Conservation (phyloP, 2,888 invertebrate genomes). For the Eurois occulta region DNA sequence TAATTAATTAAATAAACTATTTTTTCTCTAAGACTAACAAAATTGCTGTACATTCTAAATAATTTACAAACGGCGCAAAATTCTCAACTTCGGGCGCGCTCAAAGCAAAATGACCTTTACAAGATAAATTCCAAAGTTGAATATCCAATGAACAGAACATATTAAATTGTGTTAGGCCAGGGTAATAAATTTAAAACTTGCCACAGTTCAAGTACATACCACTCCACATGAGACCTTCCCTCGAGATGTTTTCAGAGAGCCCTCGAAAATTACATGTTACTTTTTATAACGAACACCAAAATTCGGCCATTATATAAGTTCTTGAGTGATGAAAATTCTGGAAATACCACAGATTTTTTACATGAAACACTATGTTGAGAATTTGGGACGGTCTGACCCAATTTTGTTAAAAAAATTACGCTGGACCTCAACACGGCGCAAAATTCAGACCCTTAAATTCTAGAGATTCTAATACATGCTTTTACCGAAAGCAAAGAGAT, state of each 20-base stretch:
- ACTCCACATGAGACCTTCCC: slow-evolving; percentile 60
- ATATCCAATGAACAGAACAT: slow-evolving; percentile 55
- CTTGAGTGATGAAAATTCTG: slow-evolving; percentile 27
- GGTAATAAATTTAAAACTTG: slow-evolving; percentile 66
- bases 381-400: slow-evolving; percentile 21
- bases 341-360: slow-evolving; percentile 5
- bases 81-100: slow-evolving; percentile 3
- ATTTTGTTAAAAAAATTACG: slow-evolving; percentile 23
- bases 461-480: neutral
- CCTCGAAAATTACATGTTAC: slow-evolving; percentile 55
- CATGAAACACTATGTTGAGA: slow-evolving; percentile 20
- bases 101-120: slow-evolving; percentile 54
- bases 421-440: neutral
- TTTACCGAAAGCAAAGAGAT: neutral
- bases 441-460: neutral
- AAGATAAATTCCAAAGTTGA: slow-evolving; percentile 43
- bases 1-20: slow-evolving; percentile 34
- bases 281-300: slow-evolving; percentile 49
- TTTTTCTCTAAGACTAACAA: slow-evolving; percentile 27
- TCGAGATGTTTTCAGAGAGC: slow-evolving; percentile 51
- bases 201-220: slow-evolving; percentile 53
- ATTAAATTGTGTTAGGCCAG: slow-evolving; percentile 55
- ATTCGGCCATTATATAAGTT: slow-evolving; percentile 34
- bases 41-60: slow-evolving; percentile 34
- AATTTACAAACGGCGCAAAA: slow-evolving; percentile 45